Percentiles rank a stretch among this genome's conserved stretches.
These are phyloP conservation scores for Ophion costatus DNA, from an alignment of 2,888 invertebrate species.

Conservation along the genomic window DNA sequence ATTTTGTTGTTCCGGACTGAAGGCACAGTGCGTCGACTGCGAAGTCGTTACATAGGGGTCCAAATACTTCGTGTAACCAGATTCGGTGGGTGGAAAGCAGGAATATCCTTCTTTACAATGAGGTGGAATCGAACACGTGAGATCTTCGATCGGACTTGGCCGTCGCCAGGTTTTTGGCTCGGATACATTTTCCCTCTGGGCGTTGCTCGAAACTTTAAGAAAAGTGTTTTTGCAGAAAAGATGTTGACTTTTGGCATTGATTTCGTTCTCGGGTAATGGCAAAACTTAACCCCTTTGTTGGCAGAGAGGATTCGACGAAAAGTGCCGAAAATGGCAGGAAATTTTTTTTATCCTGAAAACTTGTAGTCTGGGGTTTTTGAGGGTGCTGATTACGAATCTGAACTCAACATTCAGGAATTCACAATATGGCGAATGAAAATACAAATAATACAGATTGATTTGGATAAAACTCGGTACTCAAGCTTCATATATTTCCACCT, in stretches of 20 bases:
- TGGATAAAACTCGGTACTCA: no score
- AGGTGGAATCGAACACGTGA: constrained; percentile 73
- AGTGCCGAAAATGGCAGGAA: no score
- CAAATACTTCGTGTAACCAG: constrained; percentile 80
- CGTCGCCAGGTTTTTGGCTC: constrained; percentile 42
- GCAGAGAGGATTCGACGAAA: no score
- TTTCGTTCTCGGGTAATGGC: no score
- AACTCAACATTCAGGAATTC: no score
- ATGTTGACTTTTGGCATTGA: background rate
- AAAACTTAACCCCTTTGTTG: no score
- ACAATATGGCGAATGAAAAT: no score
- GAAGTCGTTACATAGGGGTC: constrained; percentile 83
- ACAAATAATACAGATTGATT: no score
- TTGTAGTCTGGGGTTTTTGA: no score
- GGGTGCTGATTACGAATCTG: no score
- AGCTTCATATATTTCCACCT: no score
- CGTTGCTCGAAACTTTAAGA: constrained; percentile 54
- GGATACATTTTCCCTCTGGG: constrained; percentile 21
- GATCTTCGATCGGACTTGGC: constrained; percentile 59
- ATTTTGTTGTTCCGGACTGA: constrained; percentile 75
- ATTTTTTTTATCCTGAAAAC: no score
- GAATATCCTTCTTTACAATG: constrained; percentile 81
- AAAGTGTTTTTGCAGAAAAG: background rate
- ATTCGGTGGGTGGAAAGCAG: constrained; percentile 78
- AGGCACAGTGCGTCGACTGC: constrained; percentile 77